Conservation (phyloP, 2,888 invertebrate species). For the Cylindroiulus punctatus region DNA sequence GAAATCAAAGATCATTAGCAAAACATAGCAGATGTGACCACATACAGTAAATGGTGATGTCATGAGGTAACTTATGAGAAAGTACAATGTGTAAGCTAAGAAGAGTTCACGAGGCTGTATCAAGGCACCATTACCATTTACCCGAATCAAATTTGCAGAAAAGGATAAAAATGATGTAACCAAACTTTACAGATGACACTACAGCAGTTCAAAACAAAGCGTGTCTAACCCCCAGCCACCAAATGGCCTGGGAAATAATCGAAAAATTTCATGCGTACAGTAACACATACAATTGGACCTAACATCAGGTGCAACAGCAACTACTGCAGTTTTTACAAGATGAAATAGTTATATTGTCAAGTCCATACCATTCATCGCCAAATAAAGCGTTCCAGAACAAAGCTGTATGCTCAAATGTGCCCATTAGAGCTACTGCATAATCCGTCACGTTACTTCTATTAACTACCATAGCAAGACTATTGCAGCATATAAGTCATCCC, state of each 20-base stretch:
- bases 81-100: no score
- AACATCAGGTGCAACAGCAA: not conserved
- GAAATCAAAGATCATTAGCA: no score
- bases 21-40: no score
- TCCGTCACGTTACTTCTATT: not conserved
- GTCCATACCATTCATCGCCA: not conserved
- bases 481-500: not conserved
- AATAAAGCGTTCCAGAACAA: not conserved
- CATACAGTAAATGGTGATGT: no score
- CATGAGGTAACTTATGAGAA: no score
- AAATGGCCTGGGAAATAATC: not conserved
- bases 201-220: not conserved
- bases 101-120: not conserved
- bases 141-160: not conserved
- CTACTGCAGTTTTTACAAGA: not conserved
- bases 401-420: not conserved
- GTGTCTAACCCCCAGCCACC: not conserved
- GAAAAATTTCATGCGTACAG: not conserved
- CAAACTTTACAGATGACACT: not conserved
- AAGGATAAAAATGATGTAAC: not conserved
- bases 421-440: not conserved
- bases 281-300: not conserved
- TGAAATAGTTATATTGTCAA: not conserved
- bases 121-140: not conserved
- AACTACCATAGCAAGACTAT: not conserved